Evolutionary conservation across 2,797 vertebrate species (phyloP).

Genomic region (Antrozous pallidus): DNA sequence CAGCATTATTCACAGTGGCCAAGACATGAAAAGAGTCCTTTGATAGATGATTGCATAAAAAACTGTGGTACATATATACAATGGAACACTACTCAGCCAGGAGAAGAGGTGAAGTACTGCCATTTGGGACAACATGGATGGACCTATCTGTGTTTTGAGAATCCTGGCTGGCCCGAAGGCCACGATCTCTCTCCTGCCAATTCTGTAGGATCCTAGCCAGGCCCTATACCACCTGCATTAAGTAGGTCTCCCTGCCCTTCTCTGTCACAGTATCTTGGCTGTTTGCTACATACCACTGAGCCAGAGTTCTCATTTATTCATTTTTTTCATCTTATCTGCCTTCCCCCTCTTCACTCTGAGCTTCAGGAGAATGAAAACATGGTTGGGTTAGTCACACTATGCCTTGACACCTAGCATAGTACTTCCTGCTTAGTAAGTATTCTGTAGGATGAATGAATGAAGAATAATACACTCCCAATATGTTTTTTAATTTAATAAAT

Average conservation of each 20-base stretch:
- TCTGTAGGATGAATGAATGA: background rate
- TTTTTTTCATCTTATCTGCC: background rate
- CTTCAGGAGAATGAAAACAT: background rate
- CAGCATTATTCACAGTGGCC: background rate
- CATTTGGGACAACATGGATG: background rate
- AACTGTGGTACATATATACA: background rate
- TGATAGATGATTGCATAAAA: too few relatives aligned
- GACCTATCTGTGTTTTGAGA: background rate
- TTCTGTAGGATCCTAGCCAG: background rate
- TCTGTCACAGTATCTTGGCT: background rate
- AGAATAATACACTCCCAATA: background rate
- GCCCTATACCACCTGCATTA: background rate
- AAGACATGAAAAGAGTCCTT: background rate
- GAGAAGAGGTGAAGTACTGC: background rate
- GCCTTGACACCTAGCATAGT: background rate
- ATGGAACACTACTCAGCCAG: background rate
- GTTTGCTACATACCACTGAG: background rate
- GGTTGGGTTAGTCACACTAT: background rate
- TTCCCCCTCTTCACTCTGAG: background rate
- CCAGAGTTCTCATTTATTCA: background rate
- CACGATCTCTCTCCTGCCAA: background rate
- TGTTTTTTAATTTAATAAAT: too few relatives aligned
- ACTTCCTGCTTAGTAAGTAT: background rate
- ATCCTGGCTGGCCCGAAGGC: background rate
- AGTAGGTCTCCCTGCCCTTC: background rate